Evolutionary conservation across 2,797 vertebrate species (phyloP).

Genomic region (Coluber constrictor): DNA sequence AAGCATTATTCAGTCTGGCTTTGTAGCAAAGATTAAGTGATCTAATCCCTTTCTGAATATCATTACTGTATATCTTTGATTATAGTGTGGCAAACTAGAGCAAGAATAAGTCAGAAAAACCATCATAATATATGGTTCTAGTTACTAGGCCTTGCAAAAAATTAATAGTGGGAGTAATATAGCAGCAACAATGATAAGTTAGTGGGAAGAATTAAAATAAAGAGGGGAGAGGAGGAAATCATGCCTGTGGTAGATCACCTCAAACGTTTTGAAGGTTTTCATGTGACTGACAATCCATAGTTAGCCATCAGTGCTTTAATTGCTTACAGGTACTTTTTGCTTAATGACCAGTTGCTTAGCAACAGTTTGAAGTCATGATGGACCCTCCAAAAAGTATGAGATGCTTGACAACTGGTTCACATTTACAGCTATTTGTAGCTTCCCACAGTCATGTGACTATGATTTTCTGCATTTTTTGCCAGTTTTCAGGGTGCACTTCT

Average conservation of each 20-base stretch:
- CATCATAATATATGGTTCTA: not conserved
- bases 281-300: not conserved
- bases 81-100: not conserved
- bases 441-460: not conserved
- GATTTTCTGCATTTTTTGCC: not conserved
- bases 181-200: not conserved
- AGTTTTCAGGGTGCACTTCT: not conserved
- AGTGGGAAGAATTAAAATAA: not conserved
- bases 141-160: not conserved
- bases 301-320: not conserved
- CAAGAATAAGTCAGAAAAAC: not conserved
- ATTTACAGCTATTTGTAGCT: not conserved
- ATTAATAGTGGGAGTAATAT: not conserved
- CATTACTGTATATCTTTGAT: not conserved
- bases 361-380: not conserved
- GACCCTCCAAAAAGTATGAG: not conserved
- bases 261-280: not conserved
- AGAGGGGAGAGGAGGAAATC: not conserved
- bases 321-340: not conserved
- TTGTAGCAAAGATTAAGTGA: conserved; percentile 14
- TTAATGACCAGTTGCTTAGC: not conserved
- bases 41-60: conserved; percentile 17
- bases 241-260: not conserved
- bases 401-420: not conserved
- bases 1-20: conserved; percentile 9